Evolutionary conservation across 2,797 vertebrate species (phyloP).

Genomic region (Thamnophis elegans): DNA sequence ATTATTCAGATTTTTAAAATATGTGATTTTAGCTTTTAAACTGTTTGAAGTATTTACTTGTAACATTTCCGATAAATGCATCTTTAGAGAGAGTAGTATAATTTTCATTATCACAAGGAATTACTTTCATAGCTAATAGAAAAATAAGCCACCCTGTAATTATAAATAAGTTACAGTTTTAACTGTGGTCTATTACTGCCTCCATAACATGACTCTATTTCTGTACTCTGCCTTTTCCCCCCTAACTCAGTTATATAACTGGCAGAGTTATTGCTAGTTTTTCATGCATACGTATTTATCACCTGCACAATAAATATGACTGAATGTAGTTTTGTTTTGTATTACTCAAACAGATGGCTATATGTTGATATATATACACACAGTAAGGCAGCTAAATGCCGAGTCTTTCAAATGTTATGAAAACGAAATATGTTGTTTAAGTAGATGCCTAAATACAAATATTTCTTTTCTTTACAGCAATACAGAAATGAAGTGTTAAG

Average conservation of each 20-base stretch:
- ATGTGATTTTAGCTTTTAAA: conserved; percentile 9
- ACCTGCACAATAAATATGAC: conserved; percentile 34
- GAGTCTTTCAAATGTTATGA: conserved; percentile 51
- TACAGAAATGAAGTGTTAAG: conserved; percentile 69
- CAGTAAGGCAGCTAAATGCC: conserved; percentile 43
- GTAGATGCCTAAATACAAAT: conserved; percentile 58
- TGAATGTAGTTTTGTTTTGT: conserved; percentile 49
- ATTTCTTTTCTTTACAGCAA: conserved; percentile 65
- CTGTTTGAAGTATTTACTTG: conserved; percentile 10
- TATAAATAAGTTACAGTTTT: background rate
- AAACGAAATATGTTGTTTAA: conserved; percentile 48
- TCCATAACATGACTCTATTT: conserved; percentile 4
- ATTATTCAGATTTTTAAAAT: conserved; percentile 2
- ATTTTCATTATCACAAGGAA: background rate
- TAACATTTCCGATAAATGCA: conserved; percentile 25
- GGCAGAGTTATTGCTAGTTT: background rate
- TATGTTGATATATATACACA: conserved; percentile 58
- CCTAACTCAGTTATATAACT: background rate
- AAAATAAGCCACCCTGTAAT: background rate
- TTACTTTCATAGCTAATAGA: conserved; percentile 22
- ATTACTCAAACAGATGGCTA: conserved; percentile 47
- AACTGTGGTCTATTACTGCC: rapidly evolving
- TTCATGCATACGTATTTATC: conserved; percentile 26
- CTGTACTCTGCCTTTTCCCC: background rate
- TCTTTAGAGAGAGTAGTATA: conserved; percentile 1